A percentile compares a stretch with the other conserved stretches of the same genome.
Evolutionary conservation across 2,113 vertebrate genomes (phyloP).

Genomic region (Vulpes lagopus): DNA sequence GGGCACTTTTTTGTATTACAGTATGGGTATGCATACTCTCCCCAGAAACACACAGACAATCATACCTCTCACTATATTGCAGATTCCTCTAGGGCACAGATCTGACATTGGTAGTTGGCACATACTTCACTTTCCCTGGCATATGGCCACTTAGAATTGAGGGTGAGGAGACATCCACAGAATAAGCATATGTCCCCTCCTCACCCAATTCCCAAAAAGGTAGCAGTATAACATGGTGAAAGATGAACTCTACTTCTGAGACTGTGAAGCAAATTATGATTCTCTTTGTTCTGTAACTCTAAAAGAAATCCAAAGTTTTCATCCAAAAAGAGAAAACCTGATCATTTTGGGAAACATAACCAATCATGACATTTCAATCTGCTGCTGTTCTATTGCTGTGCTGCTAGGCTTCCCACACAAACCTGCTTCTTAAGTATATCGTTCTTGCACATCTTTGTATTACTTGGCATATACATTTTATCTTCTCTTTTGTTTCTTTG

Average conservation of each 20-base stretch:
- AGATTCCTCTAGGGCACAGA: background rate
- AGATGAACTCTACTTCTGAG: background rate
- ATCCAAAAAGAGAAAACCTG: background rate
- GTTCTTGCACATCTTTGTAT: background rate
- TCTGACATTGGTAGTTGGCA: background rate
- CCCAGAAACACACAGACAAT: background rate
- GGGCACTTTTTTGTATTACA: background rate
- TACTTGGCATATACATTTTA: background rate
- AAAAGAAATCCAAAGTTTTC: conserved; percentile 4
- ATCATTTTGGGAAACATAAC: background rate
- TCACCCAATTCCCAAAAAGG: background rate
- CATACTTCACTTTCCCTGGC: background rate
- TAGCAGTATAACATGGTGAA: background rate
- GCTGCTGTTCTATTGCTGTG: too few relatives aligned
- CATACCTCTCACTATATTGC: background rate
- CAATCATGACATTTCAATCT: background rate
- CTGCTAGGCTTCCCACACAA: background rate
- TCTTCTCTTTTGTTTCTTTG: background rate
- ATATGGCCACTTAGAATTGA: background rate
- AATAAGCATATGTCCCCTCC: background rate
- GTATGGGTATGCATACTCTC: accelerated
- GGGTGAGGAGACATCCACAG: background rate
- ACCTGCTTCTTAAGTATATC: background rate
- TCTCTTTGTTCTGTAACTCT: background rate
- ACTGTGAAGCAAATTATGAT: background rate